Evolutionary conservation across 2,888 invertebrate genomes (phyloP).

Genomic region (Ischnus inquisitorius): DNA sequence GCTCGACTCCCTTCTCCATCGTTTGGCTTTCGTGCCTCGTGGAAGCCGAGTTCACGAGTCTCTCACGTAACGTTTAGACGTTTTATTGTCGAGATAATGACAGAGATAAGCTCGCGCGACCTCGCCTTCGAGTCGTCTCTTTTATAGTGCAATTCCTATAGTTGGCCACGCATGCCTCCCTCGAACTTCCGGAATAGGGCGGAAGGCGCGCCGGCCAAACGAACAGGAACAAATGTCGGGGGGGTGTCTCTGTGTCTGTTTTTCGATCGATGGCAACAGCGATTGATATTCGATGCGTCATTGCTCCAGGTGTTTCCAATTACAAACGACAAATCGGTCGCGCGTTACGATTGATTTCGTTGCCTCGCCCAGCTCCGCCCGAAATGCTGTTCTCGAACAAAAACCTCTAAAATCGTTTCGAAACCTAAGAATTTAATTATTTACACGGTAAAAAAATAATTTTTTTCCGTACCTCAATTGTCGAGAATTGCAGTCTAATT

Average conservation of each 20-base stretch:
- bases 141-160: conserved; percentile 27
- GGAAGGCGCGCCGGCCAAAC: conserved; percentile 52
- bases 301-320: conserved; percentile 45
- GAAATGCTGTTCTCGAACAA: background rate
- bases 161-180: conserved; percentile 1
- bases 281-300: conserved; percentile 53
- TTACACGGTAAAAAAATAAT: too few species aligned
- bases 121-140: conserved; percentile 47
- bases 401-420: too few species aligned
- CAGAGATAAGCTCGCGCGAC: conserved; percentile 57
- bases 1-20: background rate
- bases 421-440: too few species aligned
- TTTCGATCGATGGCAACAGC: conserved; percentile 20
- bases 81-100: conserved; percentile 65
- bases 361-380: too few species aligned
- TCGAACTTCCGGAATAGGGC: conserved; percentile 55
- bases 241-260: background rate
- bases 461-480: too few species aligned
- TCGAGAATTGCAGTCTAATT: too few species aligned
- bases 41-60: conserved; percentile 46
- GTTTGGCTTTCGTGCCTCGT: background rate
- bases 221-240: conserved; percentile 11
- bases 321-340: background rate
- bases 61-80: conserved; percentile 52
- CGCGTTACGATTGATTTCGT: too few species aligned